Evolutionary conservation across 1,140 invertebrate genomes (phyloP).

Genomic region (Diachasmimorpha longicaudata): DNA sequence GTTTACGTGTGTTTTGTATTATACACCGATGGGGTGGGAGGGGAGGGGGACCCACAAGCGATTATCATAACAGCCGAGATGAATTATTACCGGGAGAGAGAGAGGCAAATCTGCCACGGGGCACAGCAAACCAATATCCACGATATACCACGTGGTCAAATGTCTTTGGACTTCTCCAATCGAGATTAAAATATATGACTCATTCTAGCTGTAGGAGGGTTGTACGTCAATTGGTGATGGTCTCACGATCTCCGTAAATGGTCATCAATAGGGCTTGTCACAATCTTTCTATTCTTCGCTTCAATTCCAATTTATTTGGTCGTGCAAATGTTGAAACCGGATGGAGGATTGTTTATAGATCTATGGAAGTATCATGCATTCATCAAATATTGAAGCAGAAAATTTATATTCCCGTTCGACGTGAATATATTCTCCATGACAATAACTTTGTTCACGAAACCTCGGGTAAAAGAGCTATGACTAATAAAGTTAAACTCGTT

Average conservation of each 20-base stretch:
- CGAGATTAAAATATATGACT: too few species aligned
- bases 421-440: not conserved
- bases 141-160: not conserved
- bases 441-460: not conserved
- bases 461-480: not conserved
- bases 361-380: constrained; percentile 52
- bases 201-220: too few species aligned
- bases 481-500: not conserved
- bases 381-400: constrained; percentile 42
- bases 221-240: too few species aligned
- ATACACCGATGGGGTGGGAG: not conserved
- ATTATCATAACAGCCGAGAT: constrained; percentile 50
- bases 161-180: too few species aligned
- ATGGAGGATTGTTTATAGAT: constrained; percentile 39
- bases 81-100: constrained; percentile 38
- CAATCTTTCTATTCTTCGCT: constrained; percentile 7
- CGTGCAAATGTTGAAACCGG: not conserved
- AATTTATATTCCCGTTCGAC: constrained; percentile 43
- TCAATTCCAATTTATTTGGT: not conserved
- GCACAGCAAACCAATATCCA: not conserved
- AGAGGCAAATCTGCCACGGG: not conserved
- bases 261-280: not conserved
- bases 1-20: not conserved
- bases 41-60: constrained; percentile 9
- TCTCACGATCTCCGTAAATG: too few species aligned